A percentile compares a stretch with the other conserved stretches of the same genome.
Conservation (phyloP, 2,888 invertebrate species). For the Caenorhabditis angaria region DNA sequence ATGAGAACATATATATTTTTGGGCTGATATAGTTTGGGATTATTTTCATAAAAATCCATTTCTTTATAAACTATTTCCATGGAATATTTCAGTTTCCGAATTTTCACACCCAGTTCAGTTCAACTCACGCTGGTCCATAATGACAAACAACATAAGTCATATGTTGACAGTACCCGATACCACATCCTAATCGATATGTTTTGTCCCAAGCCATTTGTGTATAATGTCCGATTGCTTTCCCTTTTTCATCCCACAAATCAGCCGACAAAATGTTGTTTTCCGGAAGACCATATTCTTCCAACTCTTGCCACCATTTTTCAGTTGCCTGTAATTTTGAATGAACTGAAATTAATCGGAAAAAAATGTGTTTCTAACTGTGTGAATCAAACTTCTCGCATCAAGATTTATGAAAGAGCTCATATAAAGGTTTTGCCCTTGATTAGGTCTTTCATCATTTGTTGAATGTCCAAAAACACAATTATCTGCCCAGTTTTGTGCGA, state of each 20-base stretch:
- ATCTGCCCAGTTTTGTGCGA: conserved; percentile 51
- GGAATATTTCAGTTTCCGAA: neutral
- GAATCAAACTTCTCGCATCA: conserved; percentile 43
- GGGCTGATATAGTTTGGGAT: too few relatives aligned
- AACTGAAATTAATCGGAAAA: conserved; percentile 11
- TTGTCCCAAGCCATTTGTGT: conserved; percentile 57
- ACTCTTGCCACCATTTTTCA: conserved; percentile 58
- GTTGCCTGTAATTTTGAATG: conserved; percentile 37
- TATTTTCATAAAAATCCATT: neutral
- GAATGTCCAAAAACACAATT: conserved; percentile 56
- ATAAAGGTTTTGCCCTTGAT: conserved; percentile 54
- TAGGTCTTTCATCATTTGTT: conserved; percentile 39
- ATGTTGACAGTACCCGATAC: conserved; percentile 44
- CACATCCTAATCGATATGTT: conserved; percentile 49
- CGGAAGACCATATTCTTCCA: conserved; percentile 52
- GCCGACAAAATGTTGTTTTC: conserved; percentile 47
- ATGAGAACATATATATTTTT: too few relatives aligned
- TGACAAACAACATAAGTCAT: conserved; percentile 58
- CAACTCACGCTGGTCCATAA: conserved; percentile 50
- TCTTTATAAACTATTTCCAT: neutral
- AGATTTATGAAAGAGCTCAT: conserved; percentile 47
- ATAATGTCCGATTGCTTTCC: conserved; percentile 53
- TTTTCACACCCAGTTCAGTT: too few relatives aligned
- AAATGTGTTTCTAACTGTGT: conserved; percentile 43
- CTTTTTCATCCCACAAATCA: conserved; percentile 49